Percentiles rank a stretch among this genome's conserved stretches.
Evolutionary conservation across 2,888 invertebrate genomes (phyloP).

Genomic region (Hyposoter dolosus): DNA sequence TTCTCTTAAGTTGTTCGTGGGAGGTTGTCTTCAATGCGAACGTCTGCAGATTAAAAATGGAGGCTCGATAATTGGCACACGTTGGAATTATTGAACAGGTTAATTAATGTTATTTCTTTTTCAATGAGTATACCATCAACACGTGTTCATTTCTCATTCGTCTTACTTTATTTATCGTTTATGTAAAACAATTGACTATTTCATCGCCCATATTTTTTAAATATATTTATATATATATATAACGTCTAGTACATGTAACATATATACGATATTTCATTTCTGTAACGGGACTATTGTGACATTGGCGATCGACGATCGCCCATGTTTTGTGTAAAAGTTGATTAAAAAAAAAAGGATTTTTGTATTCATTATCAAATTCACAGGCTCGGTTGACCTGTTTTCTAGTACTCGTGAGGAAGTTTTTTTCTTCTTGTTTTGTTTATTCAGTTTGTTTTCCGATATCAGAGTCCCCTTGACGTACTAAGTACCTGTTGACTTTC

Average conservation of each 20-base stretch:
- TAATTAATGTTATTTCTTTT: conserved; percentile 25
- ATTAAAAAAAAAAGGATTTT: conserved; percentile 24
- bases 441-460: neutral
- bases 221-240: conserved; percentile 70
- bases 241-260: conserved; percentile 78
- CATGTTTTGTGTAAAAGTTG: conserved; percentile 42
- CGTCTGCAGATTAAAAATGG: neutral
- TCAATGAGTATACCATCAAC: conserved; percentile 41
- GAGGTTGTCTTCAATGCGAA: neutral
- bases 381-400: conserved; percentile 4
- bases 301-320: conserved; percentile 48
- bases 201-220: conserved; percentile 80
- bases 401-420: conserved; percentile 29
- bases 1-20: neutral
- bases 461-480: conserved; percentile 62
- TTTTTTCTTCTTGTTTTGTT: neutral
- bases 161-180: conserved; percentile 67
- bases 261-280: conserved; percentile 71
- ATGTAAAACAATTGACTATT: conserved; percentile 83
- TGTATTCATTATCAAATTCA: conserved; percentile 31
- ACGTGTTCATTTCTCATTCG: conserved; percentile 25
- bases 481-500: conserved; percentile 80
- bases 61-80: neutral
- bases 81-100: neutral
- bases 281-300: conserved; percentile 43